Evolutionary conservation across 2,113 vertebrate species (phyloP).

Genomic region (Morone chrysops): DNA sequence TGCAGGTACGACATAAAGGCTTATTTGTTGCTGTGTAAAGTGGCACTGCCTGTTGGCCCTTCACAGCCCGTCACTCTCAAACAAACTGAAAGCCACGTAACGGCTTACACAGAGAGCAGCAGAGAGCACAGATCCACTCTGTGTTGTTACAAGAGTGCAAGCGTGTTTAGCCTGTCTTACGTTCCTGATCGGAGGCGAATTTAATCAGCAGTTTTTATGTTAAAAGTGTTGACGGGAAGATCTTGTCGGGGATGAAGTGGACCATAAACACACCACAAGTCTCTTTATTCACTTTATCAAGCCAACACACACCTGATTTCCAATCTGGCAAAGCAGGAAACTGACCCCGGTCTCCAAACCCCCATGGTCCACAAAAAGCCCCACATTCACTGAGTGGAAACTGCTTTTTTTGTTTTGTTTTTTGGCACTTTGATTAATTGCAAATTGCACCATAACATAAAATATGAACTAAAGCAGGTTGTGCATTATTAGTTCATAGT

Average conservation of each 20-base stretch:
- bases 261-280: background rate
- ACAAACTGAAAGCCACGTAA: slow-evolving; percentile 21
- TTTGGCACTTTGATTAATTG: background rate
- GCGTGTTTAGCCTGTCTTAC: background rate
- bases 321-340: background rate
- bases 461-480: background rate
- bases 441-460: background rate
- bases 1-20: slow-evolving; percentile 61
- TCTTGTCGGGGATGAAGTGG: background rate
- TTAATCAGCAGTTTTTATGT: background rate
- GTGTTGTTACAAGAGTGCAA: background rate
- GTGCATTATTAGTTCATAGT: background rate
- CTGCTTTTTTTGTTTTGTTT: background rate
- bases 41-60: slow-evolving; percentile 43
- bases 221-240: background rate
- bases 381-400: background rate
- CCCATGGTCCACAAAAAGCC: background rate
- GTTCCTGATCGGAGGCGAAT: slow-evolving; percentile 13
- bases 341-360: background rate
- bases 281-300: background rate
- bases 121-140: background rate
- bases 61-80: slow-evolving; percentile 33
- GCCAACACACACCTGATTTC: background rate
- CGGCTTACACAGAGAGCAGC: background rate
- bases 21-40: slow-evolving; percentile 50